phyloP scores from a whole-genome alignment of 2,888 invertebrate genomes.

The Chymomyza procnemis region DNA sequence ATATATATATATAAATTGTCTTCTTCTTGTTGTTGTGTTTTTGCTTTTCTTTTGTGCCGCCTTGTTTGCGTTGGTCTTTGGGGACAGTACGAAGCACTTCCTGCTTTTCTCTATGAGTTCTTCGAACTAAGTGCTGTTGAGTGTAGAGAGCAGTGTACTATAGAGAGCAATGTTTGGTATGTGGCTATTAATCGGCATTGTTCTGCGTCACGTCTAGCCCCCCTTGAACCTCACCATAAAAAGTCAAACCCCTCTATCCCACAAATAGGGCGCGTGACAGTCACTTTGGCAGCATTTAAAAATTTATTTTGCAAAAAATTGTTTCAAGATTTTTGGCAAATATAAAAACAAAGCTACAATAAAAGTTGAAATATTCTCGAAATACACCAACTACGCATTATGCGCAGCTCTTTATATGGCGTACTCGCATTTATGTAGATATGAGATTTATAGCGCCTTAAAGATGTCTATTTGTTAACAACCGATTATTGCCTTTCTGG shows the following conservation, averaged over 20 bases:
- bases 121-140: background rate
- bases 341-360: conserved; percentile 7
- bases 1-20: too few relatives aligned
- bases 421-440: background rate
- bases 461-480: background rate
- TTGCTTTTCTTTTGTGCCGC: background rate
- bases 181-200: background rate
- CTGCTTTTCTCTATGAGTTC: background rate
- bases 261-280: conserved; percentile 62
- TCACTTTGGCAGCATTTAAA: conserved; percentile 3
- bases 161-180: background rate
- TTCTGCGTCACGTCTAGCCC: conserved; percentile 5
- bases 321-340: conserved; percentile 9
- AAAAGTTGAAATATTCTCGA: background rate
- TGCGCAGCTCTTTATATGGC: background rate
- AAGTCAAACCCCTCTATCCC: background rate
- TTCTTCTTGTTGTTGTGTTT: background rate
- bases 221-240: background rate
- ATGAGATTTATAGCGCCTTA: background rate
- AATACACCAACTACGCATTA: background rate
- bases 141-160: background rate
- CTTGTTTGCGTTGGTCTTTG: background rate
- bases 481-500: conserved; percentile 7
- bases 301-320: background rate
- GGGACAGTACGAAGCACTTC: background rate